Base-by-base conservation (phyloP, 2,888 invertebrate genomes). In the Digitonthophagus gazella region DNA sequence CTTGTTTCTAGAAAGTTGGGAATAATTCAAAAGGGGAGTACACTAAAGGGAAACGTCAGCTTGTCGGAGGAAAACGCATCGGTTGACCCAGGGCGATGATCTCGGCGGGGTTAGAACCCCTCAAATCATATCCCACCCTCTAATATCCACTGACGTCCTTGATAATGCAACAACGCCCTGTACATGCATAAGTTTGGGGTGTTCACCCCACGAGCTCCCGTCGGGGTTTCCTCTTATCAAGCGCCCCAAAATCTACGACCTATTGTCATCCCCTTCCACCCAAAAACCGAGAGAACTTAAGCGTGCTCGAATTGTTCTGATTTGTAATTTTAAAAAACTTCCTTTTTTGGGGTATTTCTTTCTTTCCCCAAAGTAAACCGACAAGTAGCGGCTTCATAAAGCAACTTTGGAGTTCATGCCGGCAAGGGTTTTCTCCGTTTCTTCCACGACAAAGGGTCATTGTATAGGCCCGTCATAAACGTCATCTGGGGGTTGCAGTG, bases 121-220 rank as follows among this genome's bases (percentile, higher is more conserved):
- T 71, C 82, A 82, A 61, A 83, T 83, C 83, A 83, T 83, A 82
- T 80, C 80, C 80, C 81, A 82, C 82, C 83, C 82, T 81, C 82
- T 83, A 82, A 83, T 83, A 82, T 82, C 80, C 80, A 79, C 77
- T 78, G 82, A 83, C 82, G 82, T 80, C 78, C 80, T 80, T 80
- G 81, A 82, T 82, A 81, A 82, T 82, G 81, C 81, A 80, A 79
- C 80, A 78, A 80, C 80, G 79, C 79, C 80, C 80, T 78, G 28
- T 76, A 73, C 73, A 76, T 75, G 73, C 69, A 69, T 73, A 74
- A 76, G 70, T 70, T 44, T 70, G 64, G 70, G 70, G 70, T 70
- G 44, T 65, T 44, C 67, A 67, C 65, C 70, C 67, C 70, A 67
- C 65, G 69, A 69, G 67, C 69, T 67, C 65, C 54, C 16, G 67